Conservation (phyloP, 2,797 vertebrate species). For the Okamejei kenojei region DNA sequence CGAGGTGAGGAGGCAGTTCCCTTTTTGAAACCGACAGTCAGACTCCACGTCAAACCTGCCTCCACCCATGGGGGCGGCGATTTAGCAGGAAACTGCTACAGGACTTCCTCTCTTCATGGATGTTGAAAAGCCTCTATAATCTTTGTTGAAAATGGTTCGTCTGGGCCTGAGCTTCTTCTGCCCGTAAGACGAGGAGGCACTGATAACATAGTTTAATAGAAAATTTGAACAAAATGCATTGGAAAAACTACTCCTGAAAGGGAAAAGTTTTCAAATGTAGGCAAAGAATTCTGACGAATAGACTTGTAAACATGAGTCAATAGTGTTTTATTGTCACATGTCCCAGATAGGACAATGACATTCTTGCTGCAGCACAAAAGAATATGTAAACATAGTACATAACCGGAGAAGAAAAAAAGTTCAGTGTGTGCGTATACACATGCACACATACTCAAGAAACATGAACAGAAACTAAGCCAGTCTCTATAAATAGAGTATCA, state of each 20-base stretch:
- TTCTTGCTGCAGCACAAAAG: too few relatives aligned
- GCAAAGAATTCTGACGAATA: neutral
- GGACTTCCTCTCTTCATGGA: conserved; percentile 19
- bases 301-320: too few relatives aligned
- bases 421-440: too few relatives aligned
- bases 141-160: neutral
- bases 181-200: too few relatives aligned
- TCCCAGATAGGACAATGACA: too few relatives aligned
- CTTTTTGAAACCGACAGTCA: neutral
- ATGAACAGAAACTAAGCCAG: neutral
- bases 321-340: too few relatives aligned
- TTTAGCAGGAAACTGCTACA: neutral
- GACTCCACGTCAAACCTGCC: neutral
- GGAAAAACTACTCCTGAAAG: neutral
- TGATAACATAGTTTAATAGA: neutral
- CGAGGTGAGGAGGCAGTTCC: neutral
- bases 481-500: too few relatives aligned
- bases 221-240: neutral
- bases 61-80: neutral
- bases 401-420: too few relatives aligned
- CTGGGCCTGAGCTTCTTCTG: neutral
- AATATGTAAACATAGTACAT: too few relatives aligned
- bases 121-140: neutral
- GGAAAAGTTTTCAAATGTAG: neutral
- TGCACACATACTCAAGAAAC: neutral